Percentiles rank a stretch among this genome's conserved stretches.
phyloP scores from a whole-genome alignment of 2,113 vertebrate genomes.

The Glaucidium brasilianum region DNA sequence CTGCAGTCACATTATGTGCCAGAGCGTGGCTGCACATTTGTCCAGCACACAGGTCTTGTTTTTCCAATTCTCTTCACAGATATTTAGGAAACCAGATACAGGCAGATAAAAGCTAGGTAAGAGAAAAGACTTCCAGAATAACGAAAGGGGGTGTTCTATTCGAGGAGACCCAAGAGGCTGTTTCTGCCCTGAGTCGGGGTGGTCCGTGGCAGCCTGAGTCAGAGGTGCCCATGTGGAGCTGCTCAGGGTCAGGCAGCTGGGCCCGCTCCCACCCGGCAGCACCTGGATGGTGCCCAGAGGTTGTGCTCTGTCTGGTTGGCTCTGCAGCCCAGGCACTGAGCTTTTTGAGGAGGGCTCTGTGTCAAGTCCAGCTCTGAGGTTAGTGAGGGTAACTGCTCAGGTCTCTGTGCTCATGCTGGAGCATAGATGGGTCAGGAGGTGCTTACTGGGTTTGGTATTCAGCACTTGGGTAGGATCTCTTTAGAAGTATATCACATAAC shows the following conservation, averaged over 20 bases:
- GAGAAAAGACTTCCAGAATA: background rate
- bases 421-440: background rate
- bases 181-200: background rate
- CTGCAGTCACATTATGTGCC: background rate
- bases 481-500: background rate
- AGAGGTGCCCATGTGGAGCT: rapidly evolving
- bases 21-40: rapidly evolving
- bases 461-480: background rate
- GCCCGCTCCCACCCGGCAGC: rapidly evolving
- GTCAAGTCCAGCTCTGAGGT: background rate
- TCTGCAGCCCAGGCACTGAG: background rate
- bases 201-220: rapidly evolving
- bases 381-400: background rate
- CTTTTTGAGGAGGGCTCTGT: background rate
- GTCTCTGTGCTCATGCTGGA: background rate
- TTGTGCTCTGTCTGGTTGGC: background rate
- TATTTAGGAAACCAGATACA: background rate
- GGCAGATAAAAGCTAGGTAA: background rate
- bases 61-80: background rate
- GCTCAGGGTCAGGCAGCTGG: background rate
- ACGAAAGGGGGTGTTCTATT: background rate
- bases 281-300: rapidly evolving
- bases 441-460: background rate
- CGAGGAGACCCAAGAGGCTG: background rate
- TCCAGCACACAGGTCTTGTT: background rate